A percentile compares a stretch with the other conserved stretches of the same genome.
Conservation (phyloP, 37 sponge, comb jelly and placozoan genomes). For the Geodia barretti region DNA sequence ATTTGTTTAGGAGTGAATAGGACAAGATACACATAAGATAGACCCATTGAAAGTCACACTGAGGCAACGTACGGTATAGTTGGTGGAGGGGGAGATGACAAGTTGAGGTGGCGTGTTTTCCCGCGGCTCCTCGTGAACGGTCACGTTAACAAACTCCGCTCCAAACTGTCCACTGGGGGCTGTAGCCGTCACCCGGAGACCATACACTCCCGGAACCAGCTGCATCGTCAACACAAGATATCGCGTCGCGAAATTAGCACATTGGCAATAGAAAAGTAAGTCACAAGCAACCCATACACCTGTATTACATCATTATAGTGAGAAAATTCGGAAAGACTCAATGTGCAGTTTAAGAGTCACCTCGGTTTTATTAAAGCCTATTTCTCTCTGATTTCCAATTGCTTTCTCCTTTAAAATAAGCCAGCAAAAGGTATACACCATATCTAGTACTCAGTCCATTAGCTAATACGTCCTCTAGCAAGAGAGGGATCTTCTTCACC, state of each 20-base stretch:
- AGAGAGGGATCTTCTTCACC: background rate
- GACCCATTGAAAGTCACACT: too few species aligned
- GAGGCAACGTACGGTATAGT: conserved; percentile 4
- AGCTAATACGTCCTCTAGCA: background rate
- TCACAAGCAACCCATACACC: too few species aligned
- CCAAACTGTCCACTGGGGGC: conserved; percentile 6
- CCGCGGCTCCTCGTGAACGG: conserved; percentile 17
- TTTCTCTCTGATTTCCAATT: background rate
- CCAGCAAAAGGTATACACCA: too few species aligned
- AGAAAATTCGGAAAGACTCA: too few species aligned
- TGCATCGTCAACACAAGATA: too few species aligned
- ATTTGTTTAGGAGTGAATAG: too few species aligned
- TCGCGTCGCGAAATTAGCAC: too few species aligned
- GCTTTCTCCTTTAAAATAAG: background rate
- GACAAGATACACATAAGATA: background rate
- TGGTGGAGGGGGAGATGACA: conserved; percentile 18
- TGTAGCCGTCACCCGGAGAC: conserved; percentile 20
- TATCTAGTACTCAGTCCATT: too few species aligned
- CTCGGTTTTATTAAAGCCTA: background rate
- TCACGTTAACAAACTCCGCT: conserved; percentile 32
- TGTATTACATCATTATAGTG: too few species aligned
- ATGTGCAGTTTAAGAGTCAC: too few species aligned
- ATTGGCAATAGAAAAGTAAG: too few species aligned
- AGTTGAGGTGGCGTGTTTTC: conserved; percentile 15
- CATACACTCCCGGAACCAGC: conserved; percentile 56